Base-by-base conservation (phyloP, 1,140 invertebrate genomes). In the Pogonomyrmex californicus region DNA sequence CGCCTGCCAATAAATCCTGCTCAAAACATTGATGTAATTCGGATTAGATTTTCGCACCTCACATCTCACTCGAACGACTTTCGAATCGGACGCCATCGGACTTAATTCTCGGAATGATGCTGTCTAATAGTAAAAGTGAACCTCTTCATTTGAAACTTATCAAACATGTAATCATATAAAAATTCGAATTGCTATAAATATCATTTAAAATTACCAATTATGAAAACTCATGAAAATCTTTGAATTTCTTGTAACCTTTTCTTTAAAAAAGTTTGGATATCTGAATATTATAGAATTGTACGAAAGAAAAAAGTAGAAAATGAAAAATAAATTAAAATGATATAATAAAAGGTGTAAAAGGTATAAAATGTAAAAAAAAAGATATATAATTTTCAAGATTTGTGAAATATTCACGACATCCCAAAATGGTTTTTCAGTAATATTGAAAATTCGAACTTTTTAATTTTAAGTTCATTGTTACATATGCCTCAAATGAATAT, bases 21-120 rank as follows among this genome's bases (percentile, higher is more conserved):
- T 81, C 63, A 58, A 81, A 81, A 81, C 49, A 33, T 58, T 65
- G 23, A 81, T 81, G 63, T 81, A 81, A 70, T 81, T 70, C 65
- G 66, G 63, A 81, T 81, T 81, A 81, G 65, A 17, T 70, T 81
- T 44, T 44, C 78, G 33, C 63, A 63, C 30, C 17, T n/a, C 10
- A 65, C 60, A 49, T 65, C 44, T 63, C 60, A 33, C 63, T 51
- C 63, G 14, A n/a, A 23, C 41, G 47, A 73, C 73, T 85, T 47
- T 76, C 70, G 56, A 47, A 63, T 23, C 36, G 47, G n/a, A 49
- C 44, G 33, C 36, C 23, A 12, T 58, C 14, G 44, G 36, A 14
- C 1, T 81, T 81, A 58, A 70, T 81, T 81, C 63, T 33, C 14
- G 49, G 7, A 70, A 36, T n/a, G 12, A 12, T 44, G 9, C 6